Base-by-base conservation (phyloP, 2,113 vertebrate species). In the Oxygymnocypris stewartii region DNA sequence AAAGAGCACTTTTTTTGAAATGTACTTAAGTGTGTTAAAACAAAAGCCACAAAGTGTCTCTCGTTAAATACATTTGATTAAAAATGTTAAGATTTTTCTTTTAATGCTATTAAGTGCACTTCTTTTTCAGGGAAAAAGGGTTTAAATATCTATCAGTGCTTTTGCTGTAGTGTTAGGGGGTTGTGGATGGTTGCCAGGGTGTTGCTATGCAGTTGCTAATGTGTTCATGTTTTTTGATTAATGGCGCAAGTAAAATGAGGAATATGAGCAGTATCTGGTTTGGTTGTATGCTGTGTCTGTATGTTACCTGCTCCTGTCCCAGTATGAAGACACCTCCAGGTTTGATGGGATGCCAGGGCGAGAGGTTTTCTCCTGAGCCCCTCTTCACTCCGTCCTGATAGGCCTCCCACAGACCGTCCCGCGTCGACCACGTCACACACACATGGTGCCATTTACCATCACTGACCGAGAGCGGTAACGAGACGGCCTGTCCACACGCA, bases 381-480 rank as follows among this genome's bases (percentile, higher is more conserved):
- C 93, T 91, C 89, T 95, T 94, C 49, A 94, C 92, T 0, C 96
- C 96, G 9, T 96, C 95, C 89, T 96, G 95, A 89, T 95, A 96
- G 79, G 93, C 93, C 88, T 96, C 94, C 96, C 96, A 96, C 73
- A 93, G 87, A 4, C 96, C 96, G 0, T 96, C 95, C 59, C 95
- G 92, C 0, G 95, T 95, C 0, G 95, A 92, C 96, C 96, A 96
- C 0, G 95, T 95, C 84, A 96, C 93, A 83, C 96, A 96, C 47
- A 96, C 78, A 23, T 96, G 96, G 86, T 96, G 96, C 95, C 96
- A 96, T 88, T 94, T 95, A 18, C 92, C 95, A 57, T 96, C 96
- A n/a, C 89, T 91, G 86, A 96, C 85, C 2, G 94, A 92, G 85
- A 96, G 82, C 0, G 96, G 95, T 40, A 96, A 82, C 6, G 93